These are phyloP conservation scores for Aspidapion aeneum DNA, from an alignment of 2,888 invertebrate species.

Conservation along the genomic window DNA sequence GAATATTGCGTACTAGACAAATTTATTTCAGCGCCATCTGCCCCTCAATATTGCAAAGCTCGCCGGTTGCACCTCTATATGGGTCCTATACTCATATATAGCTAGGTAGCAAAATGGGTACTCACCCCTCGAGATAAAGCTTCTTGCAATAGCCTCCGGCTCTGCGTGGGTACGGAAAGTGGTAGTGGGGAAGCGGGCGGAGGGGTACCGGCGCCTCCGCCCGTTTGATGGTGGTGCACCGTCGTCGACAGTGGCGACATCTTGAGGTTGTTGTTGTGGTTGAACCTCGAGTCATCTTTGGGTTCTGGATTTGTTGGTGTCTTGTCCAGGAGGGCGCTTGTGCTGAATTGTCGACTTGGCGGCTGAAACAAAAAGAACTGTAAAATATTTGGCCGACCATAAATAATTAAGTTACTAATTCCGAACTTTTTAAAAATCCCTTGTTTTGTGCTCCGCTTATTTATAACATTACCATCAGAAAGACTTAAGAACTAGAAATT, in stretches of 20 bases:
- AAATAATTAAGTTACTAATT: not conserved
- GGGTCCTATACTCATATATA: too few species aligned
- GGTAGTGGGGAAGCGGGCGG: slow-evolving; percentile 45
- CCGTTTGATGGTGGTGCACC: slow-evolving; percentile 41
- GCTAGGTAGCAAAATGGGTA: too few species aligned
- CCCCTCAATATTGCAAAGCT: too few species aligned
- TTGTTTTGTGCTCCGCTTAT: too few species aligned
- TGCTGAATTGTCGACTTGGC: slow-evolving; percentile 36
- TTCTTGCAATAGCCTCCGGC: slow-evolving; percentile 67
- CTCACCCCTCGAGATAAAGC: slow-evolving; percentile 43
- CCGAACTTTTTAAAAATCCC: too few species aligned
- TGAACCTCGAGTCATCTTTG: slow-evolving; percentile 33
- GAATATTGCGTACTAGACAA: too few species aligned
- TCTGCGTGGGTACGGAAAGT: slow-evolving; percentile 48
- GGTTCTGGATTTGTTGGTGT: slow-evolving; percentile 19
- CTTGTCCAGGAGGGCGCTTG: slow-evolving; percentile 26
- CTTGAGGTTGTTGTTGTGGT: slow-evolving; percentile 38
- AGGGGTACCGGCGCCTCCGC: slow-evolving; percentile 28
- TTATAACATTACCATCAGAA: too few species aligned
- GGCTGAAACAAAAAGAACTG: slow-evolving; percentile 34
- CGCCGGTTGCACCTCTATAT: too few species aligned
- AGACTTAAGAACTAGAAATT: too few species aligned
- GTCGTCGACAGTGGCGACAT: slow-evolving; percentile 28
- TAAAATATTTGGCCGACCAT: not conserved
- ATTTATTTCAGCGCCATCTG: too few species aligned